These are phyloP conservation scores for Pseudopipra pipra DNA, from an alignment of 2,113 vertebrate genomes.

Conservation along the genomic window DNA sequence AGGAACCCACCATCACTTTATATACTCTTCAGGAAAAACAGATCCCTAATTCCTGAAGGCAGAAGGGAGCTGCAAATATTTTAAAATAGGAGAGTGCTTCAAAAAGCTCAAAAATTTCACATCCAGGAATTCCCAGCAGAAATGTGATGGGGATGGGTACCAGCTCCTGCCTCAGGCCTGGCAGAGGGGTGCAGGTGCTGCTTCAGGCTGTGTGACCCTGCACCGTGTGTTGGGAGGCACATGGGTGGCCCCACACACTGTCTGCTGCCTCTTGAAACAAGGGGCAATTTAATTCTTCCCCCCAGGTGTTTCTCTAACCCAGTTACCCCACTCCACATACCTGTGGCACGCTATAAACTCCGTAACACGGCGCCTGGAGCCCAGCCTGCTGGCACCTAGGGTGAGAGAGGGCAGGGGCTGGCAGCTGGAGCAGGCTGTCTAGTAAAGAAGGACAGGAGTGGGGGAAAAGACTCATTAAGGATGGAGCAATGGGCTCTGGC, in stretches of 20 bases:
- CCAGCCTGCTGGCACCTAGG: background rate
- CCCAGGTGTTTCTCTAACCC: background rate
- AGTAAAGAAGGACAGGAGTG: background rate
- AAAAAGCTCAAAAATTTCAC: background rate
- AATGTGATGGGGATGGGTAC: background rate
- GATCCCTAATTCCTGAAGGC: background rate
- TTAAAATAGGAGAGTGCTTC: background rate
- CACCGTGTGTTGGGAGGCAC: background rate
- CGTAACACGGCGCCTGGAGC: rapidly evolving
- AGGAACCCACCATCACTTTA: background rate
- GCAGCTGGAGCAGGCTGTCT: background rate
- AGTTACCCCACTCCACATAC: background rate
- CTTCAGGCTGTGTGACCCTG: background rate
- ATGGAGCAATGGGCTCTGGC: background rate
- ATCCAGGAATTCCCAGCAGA: background rate
- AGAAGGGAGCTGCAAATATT: background rate
- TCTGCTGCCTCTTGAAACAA: background rate
- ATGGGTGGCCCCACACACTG: background rate
- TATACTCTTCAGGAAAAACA: background rate
- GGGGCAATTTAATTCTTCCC: background rate
- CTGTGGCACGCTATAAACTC: background rate
- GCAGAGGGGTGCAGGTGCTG: rapidly evolving
- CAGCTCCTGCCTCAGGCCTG: background rate
- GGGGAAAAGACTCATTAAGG: background rate
- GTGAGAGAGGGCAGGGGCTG: background rate